Evolutionary conservation across 2,113 vertebrate genomes (phyloP), one percentile per base, ranked within the genome.

Genomic region (Oplegnathus fasciatus): DNA sequence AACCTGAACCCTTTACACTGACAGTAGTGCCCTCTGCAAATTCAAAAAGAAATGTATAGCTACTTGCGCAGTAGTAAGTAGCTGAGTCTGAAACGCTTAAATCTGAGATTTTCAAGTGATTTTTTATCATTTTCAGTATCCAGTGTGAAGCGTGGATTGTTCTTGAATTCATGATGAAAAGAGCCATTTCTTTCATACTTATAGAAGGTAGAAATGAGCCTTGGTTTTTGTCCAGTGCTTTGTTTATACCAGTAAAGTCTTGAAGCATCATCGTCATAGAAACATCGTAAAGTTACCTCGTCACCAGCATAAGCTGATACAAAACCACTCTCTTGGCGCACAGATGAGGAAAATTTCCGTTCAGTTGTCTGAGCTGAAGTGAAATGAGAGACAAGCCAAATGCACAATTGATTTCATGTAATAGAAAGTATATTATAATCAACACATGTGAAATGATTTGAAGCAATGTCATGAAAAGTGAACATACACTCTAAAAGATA

Each of bases 171-270:
- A 20, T 50, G 1, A 13, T 71, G 9, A 30, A 91, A 87, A 3
- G 7, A 17, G 2, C 6, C 28, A 0, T 20, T 0, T 32, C 46
- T 50, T 0, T 37, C 14, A 15, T 74, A 42, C 9, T 28, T 79
- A 20, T 75, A 86, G 34, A 46, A 78, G 10, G 46, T 52, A 20
- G 89, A 85, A 11, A 94, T 57, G 0, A 89, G 64, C 9, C 5
- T 42, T 1, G 78, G 92, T 54, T 82, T 90, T 11, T 86, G 42
- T 67, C 87, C 91, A 30, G 44, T n/a, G n/a, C n/a, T n/a, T 52
- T 94, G 92, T 48, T 90, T 92, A 9, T 78, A 93, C 92, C 91
- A 94, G 64, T 70, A 83, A 32, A 83, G 58, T 30, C n/a, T 78
- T 18, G 30, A 0, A 1, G 48, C 2, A 4, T 40, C 11, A 9